Conservation (phyloP, 2,113 vertebrate genomes). For the Eretmodus cyanostictus region DNA sequence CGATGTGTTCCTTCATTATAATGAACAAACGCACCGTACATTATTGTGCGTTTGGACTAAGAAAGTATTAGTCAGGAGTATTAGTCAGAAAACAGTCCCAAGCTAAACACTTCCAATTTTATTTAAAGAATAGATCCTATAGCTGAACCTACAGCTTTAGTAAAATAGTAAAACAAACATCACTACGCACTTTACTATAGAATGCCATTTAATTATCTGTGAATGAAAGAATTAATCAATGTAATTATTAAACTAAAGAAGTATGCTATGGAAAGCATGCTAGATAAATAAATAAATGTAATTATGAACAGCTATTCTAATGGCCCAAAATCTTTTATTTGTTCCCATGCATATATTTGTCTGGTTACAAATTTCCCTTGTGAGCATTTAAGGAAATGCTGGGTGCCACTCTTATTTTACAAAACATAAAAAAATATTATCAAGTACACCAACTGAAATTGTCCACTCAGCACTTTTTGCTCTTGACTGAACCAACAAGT, state of each 20-base stretch:
- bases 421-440: neutral
- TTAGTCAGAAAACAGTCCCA: neutral
- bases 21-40: neutral
- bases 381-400: neutral
- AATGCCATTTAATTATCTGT: neutral
- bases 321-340: neutral
- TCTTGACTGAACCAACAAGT: neutral
- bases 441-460: neutral
- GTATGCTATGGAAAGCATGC: neutral
- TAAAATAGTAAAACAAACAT: neutral
- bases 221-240: rapidly evolving
- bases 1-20: neutral
- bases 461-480: neutral
- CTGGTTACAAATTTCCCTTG: neutral
- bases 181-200: neutral
- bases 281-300: neutral
- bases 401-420: neutral
- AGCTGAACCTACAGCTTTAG: neutral
- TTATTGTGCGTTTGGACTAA: neutral
- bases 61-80: neutral
- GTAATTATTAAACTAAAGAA: neutral
- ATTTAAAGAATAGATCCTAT: neutral
- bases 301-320: neutral
- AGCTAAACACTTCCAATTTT: neutral
- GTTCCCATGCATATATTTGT: neutral